A percentile compares a stretch with the other conserved stretches of the same genome.
These are phyloP conservation scores for Musca vetustissima DNA, from an alignment of 1,140 invertebrate species.

Conservation along the genomic window DNA sequence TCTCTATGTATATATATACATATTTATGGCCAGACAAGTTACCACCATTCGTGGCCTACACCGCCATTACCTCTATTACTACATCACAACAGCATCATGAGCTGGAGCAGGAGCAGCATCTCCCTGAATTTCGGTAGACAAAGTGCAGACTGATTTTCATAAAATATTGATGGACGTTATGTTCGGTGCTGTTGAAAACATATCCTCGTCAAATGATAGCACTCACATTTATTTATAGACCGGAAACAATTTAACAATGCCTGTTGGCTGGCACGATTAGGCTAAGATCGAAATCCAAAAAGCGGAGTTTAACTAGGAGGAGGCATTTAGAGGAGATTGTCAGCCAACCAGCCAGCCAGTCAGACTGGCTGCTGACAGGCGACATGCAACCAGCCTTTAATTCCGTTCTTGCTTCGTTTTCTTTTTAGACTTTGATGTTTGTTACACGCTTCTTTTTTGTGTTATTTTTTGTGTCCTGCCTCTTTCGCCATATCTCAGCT, in stretches of 20 bases:
- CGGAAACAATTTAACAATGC: no score
- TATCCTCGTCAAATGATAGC: slow-evolving; percentile 24
- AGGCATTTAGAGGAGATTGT: background rate
- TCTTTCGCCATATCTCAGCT: no score
- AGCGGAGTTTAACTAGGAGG: no score
- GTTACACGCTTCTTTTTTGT: background rate
- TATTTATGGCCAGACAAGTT: background rate
- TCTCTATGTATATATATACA: no score
- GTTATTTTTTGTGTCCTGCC: no score
- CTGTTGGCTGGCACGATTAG: no score
- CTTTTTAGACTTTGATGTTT: background rate
- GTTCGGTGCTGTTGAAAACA: slow-evolving; percentile 46
- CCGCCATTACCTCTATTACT: slow-evolving; percentile 26
- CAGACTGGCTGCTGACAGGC: background rate
- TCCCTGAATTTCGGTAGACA: slow-evolving; percentile 10
- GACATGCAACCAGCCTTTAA: background rate
- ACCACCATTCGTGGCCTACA: background rate
- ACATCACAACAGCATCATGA: no score
- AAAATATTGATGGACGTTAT: slow-evolving; percentile 54
- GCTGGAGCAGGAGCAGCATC: no score
- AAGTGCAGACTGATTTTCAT: slow-evolving; percentile 48
- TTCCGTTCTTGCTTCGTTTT: background rate
- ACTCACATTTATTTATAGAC: slow-evolving; percentile 26
- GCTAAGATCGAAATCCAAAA: no score
- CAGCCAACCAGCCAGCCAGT: background rate